Evolutionary conservation across 1,140 invertebrate species (phyloP).

Genomic region (Penaeus vannamei): DNA sequence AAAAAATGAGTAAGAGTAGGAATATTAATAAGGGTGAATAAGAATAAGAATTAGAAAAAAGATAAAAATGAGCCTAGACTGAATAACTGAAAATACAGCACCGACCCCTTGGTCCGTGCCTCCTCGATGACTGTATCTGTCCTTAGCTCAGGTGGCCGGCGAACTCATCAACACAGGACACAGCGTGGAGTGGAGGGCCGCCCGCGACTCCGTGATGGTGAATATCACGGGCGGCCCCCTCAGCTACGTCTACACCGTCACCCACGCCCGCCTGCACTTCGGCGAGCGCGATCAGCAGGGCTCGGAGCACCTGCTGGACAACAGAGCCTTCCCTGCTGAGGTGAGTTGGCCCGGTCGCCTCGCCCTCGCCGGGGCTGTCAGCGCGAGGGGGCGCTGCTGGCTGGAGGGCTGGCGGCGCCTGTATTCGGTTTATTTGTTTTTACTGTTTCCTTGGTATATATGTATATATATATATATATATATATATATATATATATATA

Average conservation of each 20-base stretch:
- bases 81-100: too few relatives aligned
- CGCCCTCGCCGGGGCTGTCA: too few relatives aligned
- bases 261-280: slow-evolving; percentile 96
- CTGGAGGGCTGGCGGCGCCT: too few relatives aligned
- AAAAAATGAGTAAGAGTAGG: too few relatives aligned
- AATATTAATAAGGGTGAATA: too few relatives aligned
- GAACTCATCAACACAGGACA: slow-evolving; percentile 91
- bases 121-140: slow-evolving; percentile 37
- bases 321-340: slow-evolving; percentile 94
- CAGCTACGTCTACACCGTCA: slow-evolving; percentile 95
- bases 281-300: slow-evolving; percentile 77
- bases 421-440: too few relatives aligned
- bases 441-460: background rate
- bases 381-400: too few relatives aligned
- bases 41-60: too few relatives aligned
- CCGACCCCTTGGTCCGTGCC: too few relatives aligned
- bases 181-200: slow-evolving; percentile 71
- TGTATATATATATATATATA: background rate
- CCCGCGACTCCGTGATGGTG: background rate
- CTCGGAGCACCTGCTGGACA: slow-evolving; percentile 93
- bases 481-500: background rate
- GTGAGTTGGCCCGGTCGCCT: slow-evolving; percentile 74
- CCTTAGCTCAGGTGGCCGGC: slow-evolving; percentile 74
- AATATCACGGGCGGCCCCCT: slow-evolving; percentile 91
- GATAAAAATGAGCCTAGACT: too few relatives aligned